Evolutionary conservation across 2,797 vertebrate genomes (phyloP).

Genomic region (Brachyalestes nurse): DNA sequence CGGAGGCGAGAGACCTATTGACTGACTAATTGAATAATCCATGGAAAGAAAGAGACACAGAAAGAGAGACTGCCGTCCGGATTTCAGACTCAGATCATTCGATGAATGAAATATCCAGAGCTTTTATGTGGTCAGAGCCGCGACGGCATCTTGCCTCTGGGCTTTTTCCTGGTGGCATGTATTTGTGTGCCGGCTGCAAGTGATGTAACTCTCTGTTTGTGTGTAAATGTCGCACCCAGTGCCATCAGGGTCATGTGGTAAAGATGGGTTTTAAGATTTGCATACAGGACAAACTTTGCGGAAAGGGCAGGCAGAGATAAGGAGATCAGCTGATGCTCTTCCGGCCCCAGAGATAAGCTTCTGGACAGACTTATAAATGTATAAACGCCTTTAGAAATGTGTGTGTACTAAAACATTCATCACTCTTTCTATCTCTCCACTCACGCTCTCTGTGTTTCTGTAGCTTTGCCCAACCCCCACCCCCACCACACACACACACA

Average conservation of each 20-base stretch:
- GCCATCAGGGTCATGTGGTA: neutral
- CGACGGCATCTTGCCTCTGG: neutral
- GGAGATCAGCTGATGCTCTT: neutral
- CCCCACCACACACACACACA: constrained; percentile 55
- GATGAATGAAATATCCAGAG: neutral
- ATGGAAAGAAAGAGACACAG: constrained; percentile 12
- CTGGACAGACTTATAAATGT: constrained; percentile 17
- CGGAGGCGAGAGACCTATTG: constrained; percentile 1
- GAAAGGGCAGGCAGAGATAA: neutral
- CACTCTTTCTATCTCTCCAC: neutral
- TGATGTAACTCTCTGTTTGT: constrained; percentile 13
- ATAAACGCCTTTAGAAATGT: constrained; percentile 22
- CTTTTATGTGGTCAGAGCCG: neutral
- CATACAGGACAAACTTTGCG: constrained; percentile 2
- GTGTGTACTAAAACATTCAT: constrained; percentile 10
- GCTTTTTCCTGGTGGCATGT: neutral
- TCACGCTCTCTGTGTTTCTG: neutral
- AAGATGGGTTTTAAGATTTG: neutral
- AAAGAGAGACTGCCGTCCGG: neutral
- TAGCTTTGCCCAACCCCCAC: neutral
- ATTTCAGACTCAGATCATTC: neutral
- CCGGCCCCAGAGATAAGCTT: neutral
- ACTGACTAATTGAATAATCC: constrained; percentile 14
- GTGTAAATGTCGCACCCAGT: constrained; percentile 2
- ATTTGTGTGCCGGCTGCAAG: neutral